Conservation (phyloP, 2,888 invertebrate species). For the Pocota personata region DNA sequence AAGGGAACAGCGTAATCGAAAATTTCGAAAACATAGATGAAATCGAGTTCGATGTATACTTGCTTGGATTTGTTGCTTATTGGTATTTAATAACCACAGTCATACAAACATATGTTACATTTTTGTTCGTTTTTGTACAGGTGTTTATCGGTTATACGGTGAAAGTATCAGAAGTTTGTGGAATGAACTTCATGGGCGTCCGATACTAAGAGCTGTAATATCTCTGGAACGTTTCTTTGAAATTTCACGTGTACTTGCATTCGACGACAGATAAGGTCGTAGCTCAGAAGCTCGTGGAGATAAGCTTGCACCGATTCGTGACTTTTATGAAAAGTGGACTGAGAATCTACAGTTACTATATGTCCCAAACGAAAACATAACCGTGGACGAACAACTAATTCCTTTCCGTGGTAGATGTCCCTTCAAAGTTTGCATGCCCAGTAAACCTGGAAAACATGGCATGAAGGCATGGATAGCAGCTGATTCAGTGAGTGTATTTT, state of each 20-base stretch:
- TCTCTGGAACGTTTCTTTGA: not conserved
- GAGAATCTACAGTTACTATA: too few relatives aligned
- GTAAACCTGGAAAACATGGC: not conserved
- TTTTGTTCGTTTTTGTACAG: not conserved
- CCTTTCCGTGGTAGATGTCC: not conserved
- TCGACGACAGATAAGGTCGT: not conserved
- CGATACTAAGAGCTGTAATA: not conserved
- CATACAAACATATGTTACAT: not conserved
- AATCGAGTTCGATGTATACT: not conserved
- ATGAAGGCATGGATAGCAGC: not conserved
- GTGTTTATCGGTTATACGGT: not conserved
- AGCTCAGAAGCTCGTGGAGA: not conserved
- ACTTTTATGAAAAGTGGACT: not conserved
- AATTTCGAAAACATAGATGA: not conserved
- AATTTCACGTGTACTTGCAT: not conserved
- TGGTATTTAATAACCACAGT: not conserved
- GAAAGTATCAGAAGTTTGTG: not conserved
- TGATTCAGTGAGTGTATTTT: not conserved
- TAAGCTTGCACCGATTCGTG: not conserved
- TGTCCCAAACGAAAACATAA: not conserved
- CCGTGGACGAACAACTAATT: not conserved
- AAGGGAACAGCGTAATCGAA: not conserved
- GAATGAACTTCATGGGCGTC: not conserved
- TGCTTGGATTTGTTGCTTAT: not conserved
- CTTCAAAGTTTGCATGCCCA: not conserved